Base-by-base conservation (phyloP, 2,797 vertebrate genomes). In the Gymnocypris eckloni region DNA sequence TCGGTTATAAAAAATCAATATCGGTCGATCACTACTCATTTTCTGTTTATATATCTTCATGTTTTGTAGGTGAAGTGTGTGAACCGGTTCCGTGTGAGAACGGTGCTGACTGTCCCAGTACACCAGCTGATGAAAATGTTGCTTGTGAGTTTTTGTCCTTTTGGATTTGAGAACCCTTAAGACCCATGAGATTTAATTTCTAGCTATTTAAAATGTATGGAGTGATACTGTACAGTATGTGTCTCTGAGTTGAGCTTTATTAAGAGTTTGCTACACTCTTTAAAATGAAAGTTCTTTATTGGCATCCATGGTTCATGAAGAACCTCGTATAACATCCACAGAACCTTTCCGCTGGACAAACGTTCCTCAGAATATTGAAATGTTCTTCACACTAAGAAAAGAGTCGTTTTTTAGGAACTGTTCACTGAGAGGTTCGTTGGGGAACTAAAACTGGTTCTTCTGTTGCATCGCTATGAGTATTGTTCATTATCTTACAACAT, bases 21-120 rank as follows among this genome's bases (percentile, higher is more conserved):
- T 28, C 28, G 28, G 28, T 28, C 2, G 28, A 28, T 28, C 28
- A 28, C 28, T 28, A 2, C 28, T 28, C 28, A 33, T 33, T 33
- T 33, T 33, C 28, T 61, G 25, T 50, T 59, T 61, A 70, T 80
- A 43, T 79, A 13, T 25, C 75, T n/a, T 79, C 7, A 25, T 48
- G 16, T 78, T 88, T 71, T 3, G n/a, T 88, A 97, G 96, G 93
- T 13, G 95, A 96, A 0, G 87, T 92, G 20, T 97, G 96, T 18
- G 92, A 95, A 61, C 94, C 94, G 12, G 95, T 92, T 84, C 95
- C 95, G 0, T 97, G 96, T 91, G 93, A 94, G 92, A 96, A 96
- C 16, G 95, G 95, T 43, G 95, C 95, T 54, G 94, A 95, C 89
- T 97, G 96, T 86, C 90, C 96, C 77, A 92, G 93, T 0, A 93